phyloP scores from a whole-genome alignment of 2,797 vertebrate genomes.

The Lindbergichthys nudifrons region DNA sequence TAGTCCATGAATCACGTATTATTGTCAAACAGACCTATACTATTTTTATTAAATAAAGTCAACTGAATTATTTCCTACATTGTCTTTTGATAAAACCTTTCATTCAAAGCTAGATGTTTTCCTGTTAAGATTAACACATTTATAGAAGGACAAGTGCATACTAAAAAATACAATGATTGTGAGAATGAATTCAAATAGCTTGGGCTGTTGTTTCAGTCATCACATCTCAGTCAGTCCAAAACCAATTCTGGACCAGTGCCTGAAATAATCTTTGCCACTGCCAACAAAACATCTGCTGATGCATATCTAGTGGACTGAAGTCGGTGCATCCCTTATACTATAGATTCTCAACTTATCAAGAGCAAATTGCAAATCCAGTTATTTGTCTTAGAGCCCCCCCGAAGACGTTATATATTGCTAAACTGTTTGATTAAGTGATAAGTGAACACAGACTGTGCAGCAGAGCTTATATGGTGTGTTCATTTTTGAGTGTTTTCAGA shows the following conservation, averaged over 20 bases:
- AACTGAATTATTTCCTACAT: slow-evolving; percentile 1
- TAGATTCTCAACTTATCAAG: slow-evolving; percentile 13
- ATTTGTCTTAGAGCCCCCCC: slow-evolving; percentile 13
- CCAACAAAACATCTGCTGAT: slow-evolving; percentile 51
- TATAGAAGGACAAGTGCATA: slow-evolving; percentile 43
- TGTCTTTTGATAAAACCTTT: slow-evolving; percentile 20
- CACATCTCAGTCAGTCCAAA: slow-evolving; percentile 46
- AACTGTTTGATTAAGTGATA: slow-evolving; percentile 47
- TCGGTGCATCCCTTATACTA: slow-evolving; percentile 20
- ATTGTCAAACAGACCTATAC: background rate
- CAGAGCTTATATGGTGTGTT: slow-evolving; percentile 26
- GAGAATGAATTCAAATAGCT: slow-evolving; percentile 48
- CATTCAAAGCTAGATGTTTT: slow-evolving; percentile 30
- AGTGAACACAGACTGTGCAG: slow-evolving; percentile 27
- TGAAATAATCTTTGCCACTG: slow-evolving; percentile 52
- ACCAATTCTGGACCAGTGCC: slow-evolving; percentile 48
- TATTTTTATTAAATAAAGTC: slow-evolving; percentile 1
- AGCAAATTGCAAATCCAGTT: slow-evolving; percentile 29
- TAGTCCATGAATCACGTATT: background rate
- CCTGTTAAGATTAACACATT: slow-evolving; percentile 30
- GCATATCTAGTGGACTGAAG: slow-evolving; percentile 37
- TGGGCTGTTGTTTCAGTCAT: slow-evolving; percentile 44
- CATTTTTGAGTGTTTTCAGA: slow-evolving; percentile 55
- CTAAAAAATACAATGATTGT: slow-evolving; percentile 55
- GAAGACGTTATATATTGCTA: slow-evolving; percentile 37